These are phyloP conservation scores for Sarcoramphus papa DNA, from an alignment of 2,797 vertebrate genomes.

Conservation along the genomic window DNA sequence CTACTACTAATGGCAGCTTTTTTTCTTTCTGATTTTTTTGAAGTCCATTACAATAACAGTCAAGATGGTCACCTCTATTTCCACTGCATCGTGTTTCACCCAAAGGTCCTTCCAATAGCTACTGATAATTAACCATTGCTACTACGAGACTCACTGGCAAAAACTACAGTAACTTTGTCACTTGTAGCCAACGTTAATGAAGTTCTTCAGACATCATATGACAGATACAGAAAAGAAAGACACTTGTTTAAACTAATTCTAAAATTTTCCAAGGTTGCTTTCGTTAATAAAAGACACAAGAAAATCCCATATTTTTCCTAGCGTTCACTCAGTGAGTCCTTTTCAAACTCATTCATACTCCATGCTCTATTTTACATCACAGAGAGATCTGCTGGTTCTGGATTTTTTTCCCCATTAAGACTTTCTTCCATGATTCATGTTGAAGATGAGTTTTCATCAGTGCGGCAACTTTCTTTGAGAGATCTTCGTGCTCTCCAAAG, in stretches of 20 bases:
- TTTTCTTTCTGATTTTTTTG: not conserved
- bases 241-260: not conserved
- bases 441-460: not conserved
- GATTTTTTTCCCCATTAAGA: not conserved
- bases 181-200: not conserved
- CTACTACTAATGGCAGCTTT: constrained; percentile 17
- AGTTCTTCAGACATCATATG: not conserved
- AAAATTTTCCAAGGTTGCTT: not conserved
- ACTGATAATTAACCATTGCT: not conserved
- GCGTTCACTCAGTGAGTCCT: not conserved
- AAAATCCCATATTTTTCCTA: not conserved
- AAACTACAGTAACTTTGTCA: not conserved
- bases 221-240: not conserved
- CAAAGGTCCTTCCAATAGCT: not conserved
- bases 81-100: not conserved
- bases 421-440: not conserved
- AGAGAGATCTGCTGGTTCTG: not conserved
- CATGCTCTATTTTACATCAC: not conserved
- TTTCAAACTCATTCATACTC: not conserved
- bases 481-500: not conserved
- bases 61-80: not conserved
- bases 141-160: not conserved
- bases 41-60: not conserved
- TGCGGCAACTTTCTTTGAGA: not conserved
- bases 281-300: not conserved